Evolutionary conservation across 2,888 invertebrate genomes (phyloP), one percentile per base, ranked within the genome.

Genomic region (Drosophila antonietae): DNA sequence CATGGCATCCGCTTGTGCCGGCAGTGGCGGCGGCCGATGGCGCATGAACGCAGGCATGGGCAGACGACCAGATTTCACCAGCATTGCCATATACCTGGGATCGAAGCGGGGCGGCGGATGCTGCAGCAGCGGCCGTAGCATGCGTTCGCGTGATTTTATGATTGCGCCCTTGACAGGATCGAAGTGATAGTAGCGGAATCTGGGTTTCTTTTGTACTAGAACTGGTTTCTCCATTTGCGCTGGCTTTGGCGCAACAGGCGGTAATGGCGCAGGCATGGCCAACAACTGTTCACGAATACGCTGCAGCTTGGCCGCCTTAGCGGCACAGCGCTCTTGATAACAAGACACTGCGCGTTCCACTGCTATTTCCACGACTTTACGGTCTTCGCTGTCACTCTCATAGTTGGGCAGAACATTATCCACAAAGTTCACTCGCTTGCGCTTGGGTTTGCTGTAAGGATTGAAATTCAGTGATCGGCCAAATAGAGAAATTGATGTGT

Each of bases 341-440:
- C 81, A 72, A 6, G 80, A 79, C n/a, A 91, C 44, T 28, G 88
- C 87, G 8, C 82, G 83, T 3, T 90, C 82, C 15, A 92, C 60
- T 14, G 89, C 89, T 0, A 78, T 76, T 9, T 90, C 81, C 7
- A 92, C 74, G 4, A 87, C 72, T 47, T 73, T 83, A 6, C 91
- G 91, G 78, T 92, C 92, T 66, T 92, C 92, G 57, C 78, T 81
- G 1, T 89, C 92, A 66, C 92, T 92, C 57, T 92, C 92, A n/a
- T 88, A 85, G 46, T 87, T 91, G 18, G 92, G 92, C 67, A 83
- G 81, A 44, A 92, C 91, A 5, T 89, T 83, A 70, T 92, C 92
- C 75, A 92, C 89, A 41, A 92, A 92, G 61, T 90, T 91, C 0
- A 92, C 92, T 0, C 90, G 90, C 67, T 91, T 92, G 41, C 88